A percentile compares a stretch with the other conserved stretches of the same genome.
Conservation (phyloP, 2,888 invertebrate species). For the Hyppa rectilinea region DNA sequence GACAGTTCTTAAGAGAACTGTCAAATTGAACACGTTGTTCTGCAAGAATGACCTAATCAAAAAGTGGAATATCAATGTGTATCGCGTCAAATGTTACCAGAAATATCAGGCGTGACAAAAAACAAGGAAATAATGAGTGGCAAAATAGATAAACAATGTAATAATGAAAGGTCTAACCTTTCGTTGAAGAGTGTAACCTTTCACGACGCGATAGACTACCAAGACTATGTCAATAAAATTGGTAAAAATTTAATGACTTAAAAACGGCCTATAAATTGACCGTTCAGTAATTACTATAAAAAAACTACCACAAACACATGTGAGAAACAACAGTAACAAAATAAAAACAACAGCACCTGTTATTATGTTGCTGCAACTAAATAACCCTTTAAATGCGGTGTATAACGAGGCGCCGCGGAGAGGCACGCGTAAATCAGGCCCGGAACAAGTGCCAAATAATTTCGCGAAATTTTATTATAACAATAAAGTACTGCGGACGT, state of each 20-base stretch:
- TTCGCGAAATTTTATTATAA: conserved; percentile 82
- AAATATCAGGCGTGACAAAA: conserved; percentile 5
- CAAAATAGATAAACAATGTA: conserved; percentile 27
- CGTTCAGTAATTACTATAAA: conserved; percentile 29
- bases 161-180: conserved; percentile 35
- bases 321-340: conserved; percentile 52
- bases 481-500: conserved; percentile 81
- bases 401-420: conserved; percentile 68
- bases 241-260: conserved; percentile 16
- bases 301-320: conserved; percentile 38
- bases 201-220: conserved; percentile 13
- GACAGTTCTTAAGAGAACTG: conserved; percentile 23
- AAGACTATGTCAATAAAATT: conserved; percentile 13
- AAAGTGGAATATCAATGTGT: conserved; percentile 13
- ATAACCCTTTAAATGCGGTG: conserved; percentile 71
- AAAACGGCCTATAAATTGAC: conserved; percentile 32
- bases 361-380: conserved; percentile 60
- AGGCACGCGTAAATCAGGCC: conserved; percentile 76
- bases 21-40: conserved; percentile 4
- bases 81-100: conserved; percentile 1
- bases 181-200: conserved; percentile 31
- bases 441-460: conserved; percentile 79
- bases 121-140: conserved; percentile 27
- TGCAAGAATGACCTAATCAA: conserved; percentile 30
- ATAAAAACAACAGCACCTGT: conserved; percentile 50